These are phyloP conservation scores for Aotus griseimembra DNA, from an alignment of 2,797 vertebrate genomes.

Conservation along the genomic window DNA sequence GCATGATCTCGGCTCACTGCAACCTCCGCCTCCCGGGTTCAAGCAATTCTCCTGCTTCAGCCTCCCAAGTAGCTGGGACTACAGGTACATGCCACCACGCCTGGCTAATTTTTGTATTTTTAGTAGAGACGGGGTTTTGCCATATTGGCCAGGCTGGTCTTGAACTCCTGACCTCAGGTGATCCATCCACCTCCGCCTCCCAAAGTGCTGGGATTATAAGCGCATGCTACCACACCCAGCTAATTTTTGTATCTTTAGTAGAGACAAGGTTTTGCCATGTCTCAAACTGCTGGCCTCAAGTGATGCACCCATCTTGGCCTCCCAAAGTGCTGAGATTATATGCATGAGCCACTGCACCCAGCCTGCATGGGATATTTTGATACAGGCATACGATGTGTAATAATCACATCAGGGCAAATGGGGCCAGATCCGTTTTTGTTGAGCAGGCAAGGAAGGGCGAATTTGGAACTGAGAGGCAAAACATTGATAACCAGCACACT, in stretches of 20 bases:
- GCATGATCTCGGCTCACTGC: background rate
- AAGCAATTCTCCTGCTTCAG: background rate
- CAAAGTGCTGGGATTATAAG: too few species aligned
- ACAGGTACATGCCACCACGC: too few species aligned
- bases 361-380: background rate
- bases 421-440: background rate
- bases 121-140: too few species aligned
- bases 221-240: too few species aligned
- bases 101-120: too few species aligned
- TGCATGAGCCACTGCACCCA: background rate
- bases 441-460: background rate
- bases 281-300: background rate
- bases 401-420: background rate
- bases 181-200: too few species aligned
- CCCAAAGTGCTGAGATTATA: background rate
- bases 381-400: background rate
- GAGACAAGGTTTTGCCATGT: too few species aligned
- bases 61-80: too few species aligned
- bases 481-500: background rate
- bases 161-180: too few species aligned
- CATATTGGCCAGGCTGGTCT: too few species aligned
- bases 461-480: background rate
- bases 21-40: background rate
- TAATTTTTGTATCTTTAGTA: too few species aligned
- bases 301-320: background rate